Percentiles rank a stretch among this genome's conserved stretches.
Evolutionary conservation across 2,888 invertebrate genomes (phyloP).

Genomic region (Caenorhabditis uteleia): DNA sequence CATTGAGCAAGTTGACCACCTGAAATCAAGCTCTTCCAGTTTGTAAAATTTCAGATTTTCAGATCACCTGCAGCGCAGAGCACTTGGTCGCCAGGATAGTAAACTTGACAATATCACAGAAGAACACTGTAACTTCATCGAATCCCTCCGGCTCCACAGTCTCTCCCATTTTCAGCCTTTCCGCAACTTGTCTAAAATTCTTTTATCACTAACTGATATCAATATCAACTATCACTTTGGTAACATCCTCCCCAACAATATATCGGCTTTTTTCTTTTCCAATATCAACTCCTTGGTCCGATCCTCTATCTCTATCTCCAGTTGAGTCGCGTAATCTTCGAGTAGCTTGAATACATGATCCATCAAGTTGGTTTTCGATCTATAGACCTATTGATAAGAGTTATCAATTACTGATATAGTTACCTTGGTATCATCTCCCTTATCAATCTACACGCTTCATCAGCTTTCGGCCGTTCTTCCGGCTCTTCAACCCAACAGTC

Average conservation of each 20-base stretch:
- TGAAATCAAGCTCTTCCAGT: conserved; percentile 10
- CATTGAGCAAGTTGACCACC: conserved; percentile 60
- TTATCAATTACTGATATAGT: no score
- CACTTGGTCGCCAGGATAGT: conserved; percentile 61
- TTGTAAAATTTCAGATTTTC: no score
- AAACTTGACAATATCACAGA: conserved; percentile 65
- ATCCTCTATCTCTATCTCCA: conserved; percentile 60
- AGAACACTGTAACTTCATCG: conserved; percentile 63
- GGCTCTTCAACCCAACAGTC: conserved; percentile 63
- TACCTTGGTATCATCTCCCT: conserved; percentile 33
- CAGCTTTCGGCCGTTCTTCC: conserved; percentile 52
- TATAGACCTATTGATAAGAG: no score
- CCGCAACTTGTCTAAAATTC: conserved; percentile 60
- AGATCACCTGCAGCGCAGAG: conserved; percentile 59
- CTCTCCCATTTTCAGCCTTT: conserved; percentile 61
- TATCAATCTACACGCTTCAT: conserved; percentile 21
- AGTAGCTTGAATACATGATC: conserved; percentile 65
- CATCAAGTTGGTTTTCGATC: conserved; percentile 54
- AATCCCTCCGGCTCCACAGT: conserved; percentile 64
- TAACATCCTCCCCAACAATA: conserved; percentile 60
- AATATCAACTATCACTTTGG: conserved; percentile 39
- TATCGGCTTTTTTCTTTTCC: conserved; percentile 64
- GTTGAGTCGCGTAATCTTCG: conserved; percentile 59
- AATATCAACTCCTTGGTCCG: conserved; percentile 57
- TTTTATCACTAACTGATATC: neutral